Conservation (phyloP, 2,113 vertebrate genomes). For the Cavia porcellus region DNA sequence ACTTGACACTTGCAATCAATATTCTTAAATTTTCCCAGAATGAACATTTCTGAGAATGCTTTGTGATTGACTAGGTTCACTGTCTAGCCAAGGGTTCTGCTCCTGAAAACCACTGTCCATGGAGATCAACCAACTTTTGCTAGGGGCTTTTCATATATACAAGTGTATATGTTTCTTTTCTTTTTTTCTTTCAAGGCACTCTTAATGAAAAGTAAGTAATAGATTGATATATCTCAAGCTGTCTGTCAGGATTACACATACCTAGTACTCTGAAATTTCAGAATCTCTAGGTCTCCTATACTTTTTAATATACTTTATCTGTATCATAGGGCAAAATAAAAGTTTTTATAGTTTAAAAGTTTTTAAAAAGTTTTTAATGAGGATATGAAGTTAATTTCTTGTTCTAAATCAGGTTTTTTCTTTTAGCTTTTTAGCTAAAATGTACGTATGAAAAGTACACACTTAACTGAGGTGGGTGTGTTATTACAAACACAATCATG, state of each 20-base stretch:
- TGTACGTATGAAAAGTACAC: neutral
- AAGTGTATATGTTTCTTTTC: neutral
- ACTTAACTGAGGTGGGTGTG: neutral
- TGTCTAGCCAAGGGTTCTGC: neutral
- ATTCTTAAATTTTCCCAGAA: constrained; percentile 3
- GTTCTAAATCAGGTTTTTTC: neutral
- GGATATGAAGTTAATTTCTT: constrained; percentile 3
- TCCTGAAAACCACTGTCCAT: neutral
- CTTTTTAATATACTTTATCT: neutral
- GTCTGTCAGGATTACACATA: neutral
- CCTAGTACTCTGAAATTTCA: neutral
- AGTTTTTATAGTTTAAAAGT: neutral
- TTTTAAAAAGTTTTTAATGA: neutral
- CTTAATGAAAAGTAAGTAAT: neutral
- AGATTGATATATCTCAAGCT: neutral
- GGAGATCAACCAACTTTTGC: neutral
- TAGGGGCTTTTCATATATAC: neutral
- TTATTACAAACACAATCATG: neutral
- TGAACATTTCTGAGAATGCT: constrained; percentile 18
- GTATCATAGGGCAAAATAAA: neutral
- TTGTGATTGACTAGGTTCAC: neutral
- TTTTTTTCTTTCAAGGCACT: no score
- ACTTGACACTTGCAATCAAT: constrained; percentile 23
- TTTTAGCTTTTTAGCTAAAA: neutral
- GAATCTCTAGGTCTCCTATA: neutral